These are phyloP conservation scores for Luscinia luscinia DNA, from an alignment of 2,797 vertebrate species.

Conservation along the genomic window DNA sequence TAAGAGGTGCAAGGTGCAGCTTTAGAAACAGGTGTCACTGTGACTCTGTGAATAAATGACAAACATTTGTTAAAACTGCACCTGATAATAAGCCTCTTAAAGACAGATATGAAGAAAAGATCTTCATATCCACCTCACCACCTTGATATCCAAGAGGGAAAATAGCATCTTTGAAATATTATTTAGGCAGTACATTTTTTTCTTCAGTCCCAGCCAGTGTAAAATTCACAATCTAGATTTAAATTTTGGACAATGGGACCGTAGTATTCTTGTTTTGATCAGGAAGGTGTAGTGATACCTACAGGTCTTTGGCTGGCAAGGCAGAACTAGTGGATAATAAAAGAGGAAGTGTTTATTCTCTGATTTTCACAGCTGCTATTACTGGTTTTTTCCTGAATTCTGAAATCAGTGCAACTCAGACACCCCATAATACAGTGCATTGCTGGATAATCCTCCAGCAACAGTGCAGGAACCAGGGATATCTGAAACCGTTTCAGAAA, in stretches of 20 bases:
- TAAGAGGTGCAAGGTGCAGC: not conserved
- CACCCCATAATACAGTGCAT: not conserved
- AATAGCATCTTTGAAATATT: not conserved
- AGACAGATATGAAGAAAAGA: not conserved
- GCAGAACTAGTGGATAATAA: rapidly evolving
- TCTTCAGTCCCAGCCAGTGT: not conserved
- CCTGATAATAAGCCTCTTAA: not conserved
- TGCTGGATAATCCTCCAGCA: not conserved
- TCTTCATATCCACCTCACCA: not conserved
- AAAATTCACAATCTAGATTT: not conserved
- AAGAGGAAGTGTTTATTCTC: not conserved
- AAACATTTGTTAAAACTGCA: not conserved
- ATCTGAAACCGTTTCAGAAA: not conserved
- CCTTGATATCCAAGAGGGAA: not conserved
- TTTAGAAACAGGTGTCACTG: not conserved
- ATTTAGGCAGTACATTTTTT: not conserved
- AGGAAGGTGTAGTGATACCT: not conserved
- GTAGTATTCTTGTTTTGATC: not conserved
- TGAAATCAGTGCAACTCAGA: not conserved
- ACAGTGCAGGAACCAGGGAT: not conserved
- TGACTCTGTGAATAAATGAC: not conserved
- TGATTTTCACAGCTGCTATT: not conserved
- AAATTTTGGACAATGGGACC: not conserved
- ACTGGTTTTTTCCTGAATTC: not conserved
- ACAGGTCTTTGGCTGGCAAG: not conserved